Evolutionary conservation across 2,888 invertebrate species (phyloP), one percentile per base, ranked within the genome.

Genomic region (Oligia strigilis): DNA sequence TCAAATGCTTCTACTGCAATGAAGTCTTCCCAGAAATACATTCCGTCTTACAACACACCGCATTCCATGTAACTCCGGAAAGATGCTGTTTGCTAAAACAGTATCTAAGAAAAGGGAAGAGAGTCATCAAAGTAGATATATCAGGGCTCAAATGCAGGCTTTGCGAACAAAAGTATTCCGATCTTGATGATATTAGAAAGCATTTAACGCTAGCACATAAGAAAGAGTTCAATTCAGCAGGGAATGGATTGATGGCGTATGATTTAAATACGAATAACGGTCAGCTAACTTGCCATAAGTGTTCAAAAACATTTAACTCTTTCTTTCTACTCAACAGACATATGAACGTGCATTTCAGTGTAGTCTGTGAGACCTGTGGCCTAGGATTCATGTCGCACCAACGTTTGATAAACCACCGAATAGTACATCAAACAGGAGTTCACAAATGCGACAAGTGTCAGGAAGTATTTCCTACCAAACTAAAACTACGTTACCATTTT

Each of bases 361-460:
- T 97, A 0, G 96, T 96, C 1, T 97, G 97, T 80, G 97, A 97
- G 84, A 96, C 95, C 0, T 97, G 97, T 79, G 97, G 97, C 0
- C 85, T 96, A 11, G 96, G 97, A 0, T 97, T 97, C 83, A 95
- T 96, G 93, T 96, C 97, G 0, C 94, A 96, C 64, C 96, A 96
- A 46, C 92, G 97, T 0, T 85, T 97, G 2, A 94, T 95, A 13
- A 96, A 96, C 81, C 97, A 97, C 69, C 93, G 92, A 70, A 94
- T 95, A 49, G 95, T 96, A 0, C 97, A 97, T 69, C 95, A 96
- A 81, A 95, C 93, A 75, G 97, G 97, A 0, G 91, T 93, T 0
- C 94, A 97, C 88, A 94, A 93, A 89, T 97, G 97, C 82, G 94
- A 95, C 1, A 94, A 94, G 80, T 97, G 97, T 73, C 92, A 93